Evolutionary conservation across 2,113 vertebrate species (phyloP).

Genomic region (Harpagus bidentatus): DNA sequence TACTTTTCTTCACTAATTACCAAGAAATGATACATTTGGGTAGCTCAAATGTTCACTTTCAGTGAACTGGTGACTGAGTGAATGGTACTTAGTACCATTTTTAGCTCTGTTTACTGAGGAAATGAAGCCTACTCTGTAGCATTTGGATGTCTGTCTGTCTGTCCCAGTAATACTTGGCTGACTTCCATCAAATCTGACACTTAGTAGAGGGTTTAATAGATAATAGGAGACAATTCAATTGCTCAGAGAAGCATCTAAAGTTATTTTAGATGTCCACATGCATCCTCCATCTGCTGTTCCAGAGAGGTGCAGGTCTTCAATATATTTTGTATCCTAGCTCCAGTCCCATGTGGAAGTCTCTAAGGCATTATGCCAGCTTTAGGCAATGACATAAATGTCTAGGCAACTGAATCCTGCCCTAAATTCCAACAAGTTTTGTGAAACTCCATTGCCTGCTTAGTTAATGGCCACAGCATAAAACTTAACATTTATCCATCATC

Average conservation of each 20-base stretch:
- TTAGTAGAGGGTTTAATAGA: background rate
- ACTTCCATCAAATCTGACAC: background rate
- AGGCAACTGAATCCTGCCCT: background rate
- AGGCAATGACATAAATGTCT: background rate
- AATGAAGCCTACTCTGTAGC: background rate
- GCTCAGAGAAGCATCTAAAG: background rate
- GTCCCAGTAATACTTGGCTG: background rate
- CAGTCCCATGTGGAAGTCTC: background rate
- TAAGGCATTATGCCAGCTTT: accelerated
- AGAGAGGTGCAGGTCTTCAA: background rate
- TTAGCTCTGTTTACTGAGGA: background rate
- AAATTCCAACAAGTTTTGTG: background rate
- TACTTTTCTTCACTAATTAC: background rate
- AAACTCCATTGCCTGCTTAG: background rate
- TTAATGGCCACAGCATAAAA: background rate
- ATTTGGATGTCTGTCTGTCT: background rate
- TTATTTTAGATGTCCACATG: background rate
- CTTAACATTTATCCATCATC: background rate
- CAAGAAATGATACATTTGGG: background rate
- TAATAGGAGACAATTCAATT: background rate
- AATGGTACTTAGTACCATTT: background rate
- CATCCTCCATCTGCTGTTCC: background rate
- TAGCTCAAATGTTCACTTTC: background rate
- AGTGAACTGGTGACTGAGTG: background rate
- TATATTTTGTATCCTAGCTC: background rate